phyloP scores from a whole-genome alignment of 2,113 vertebrate genomes.

The Marcusenius ussheri region DNA sequence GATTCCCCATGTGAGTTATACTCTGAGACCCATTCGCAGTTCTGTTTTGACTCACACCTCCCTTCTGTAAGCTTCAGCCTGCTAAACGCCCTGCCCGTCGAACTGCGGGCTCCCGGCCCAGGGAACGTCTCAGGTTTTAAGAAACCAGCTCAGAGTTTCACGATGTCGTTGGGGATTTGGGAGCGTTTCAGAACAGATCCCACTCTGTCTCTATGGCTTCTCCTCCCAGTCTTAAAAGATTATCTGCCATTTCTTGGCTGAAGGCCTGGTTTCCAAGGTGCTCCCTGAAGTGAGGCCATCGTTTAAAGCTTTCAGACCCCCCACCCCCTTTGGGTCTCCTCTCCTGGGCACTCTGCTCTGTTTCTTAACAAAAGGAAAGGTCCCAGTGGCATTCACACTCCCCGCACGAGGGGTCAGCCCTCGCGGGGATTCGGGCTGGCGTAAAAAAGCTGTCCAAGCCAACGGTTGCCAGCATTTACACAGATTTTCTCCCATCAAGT shows the following conservation, averaged over 20 bases:
- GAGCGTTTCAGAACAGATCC: neutral
- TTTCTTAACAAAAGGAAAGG: neutral
- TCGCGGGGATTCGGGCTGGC: neutral
- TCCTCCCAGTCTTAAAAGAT: constrained; percentile 43
- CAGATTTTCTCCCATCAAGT: constrained; percentile 28
- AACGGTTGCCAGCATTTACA: neutral
- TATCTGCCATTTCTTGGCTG: constrained; percentile 50
- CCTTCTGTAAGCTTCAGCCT: neutral
- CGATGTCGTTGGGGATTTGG: neutral
- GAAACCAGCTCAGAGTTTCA: neutral
- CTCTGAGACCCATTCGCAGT: neutral
- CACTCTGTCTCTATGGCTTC: neutral
- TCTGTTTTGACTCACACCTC: neutral
- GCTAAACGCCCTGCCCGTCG: neutral
- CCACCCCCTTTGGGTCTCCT: constrained; percentile 5
- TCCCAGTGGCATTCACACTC: neutral
- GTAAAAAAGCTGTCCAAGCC: neutral
- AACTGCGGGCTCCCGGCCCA: constrained; percentile 42
- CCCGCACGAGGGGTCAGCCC: neutral
- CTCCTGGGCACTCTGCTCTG: neutral
- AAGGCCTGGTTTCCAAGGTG: constrained; percentile 46
- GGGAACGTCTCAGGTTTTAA: constrained; percentile 1
- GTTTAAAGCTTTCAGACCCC: constrained; percentile 33
- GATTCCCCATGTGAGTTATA: neutral
- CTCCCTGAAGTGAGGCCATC: constrained; percentile 44